Evolutionary conservation across 2,888 invertebrate genomes (phyloP).

Genomic region (Drosophila kanekoi): DNA sequence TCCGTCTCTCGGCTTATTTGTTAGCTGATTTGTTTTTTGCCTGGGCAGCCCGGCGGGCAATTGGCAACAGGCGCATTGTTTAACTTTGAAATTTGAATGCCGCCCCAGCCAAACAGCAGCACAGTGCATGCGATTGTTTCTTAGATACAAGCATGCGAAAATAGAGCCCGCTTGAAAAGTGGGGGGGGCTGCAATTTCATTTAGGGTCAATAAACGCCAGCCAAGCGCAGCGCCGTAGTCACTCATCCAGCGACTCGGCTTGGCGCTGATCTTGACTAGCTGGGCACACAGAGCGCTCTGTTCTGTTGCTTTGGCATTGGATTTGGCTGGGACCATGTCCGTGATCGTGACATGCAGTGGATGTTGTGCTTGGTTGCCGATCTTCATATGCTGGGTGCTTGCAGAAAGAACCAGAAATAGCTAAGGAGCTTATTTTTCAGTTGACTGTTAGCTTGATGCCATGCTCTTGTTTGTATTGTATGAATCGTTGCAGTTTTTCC

Average conservation of each 20-base stretch:
- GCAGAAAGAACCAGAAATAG: conserved; percentile 28
- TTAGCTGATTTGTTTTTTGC: conserved; percentile 48
- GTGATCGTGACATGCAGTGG: conserved; percentile 54
- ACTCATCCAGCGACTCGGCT: conserved; percentile 47
- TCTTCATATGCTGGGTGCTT: conserved; percentile 18
- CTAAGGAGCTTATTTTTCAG: conserved; percentile 1
- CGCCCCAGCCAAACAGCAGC: conserved; percentile 7
- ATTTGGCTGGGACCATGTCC: conserved; percentile 21
- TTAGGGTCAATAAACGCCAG: conserved; percentile 81
- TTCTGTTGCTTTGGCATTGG: conserved; percentile 1
- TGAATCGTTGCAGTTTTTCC: background rate
- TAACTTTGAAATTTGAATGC: conserved; percentile 69
- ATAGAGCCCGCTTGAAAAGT: conserved; percentile 1
- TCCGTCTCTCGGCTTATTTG: conserved; percentile 33
- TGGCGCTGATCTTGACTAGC: conserved; percentile 40
- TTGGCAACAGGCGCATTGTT: conserved; percentile 54
- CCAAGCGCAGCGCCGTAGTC: conserved; percentile 46
- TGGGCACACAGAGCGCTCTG: conserved; percentile 7
- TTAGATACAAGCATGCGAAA: conserved; percentile 47
- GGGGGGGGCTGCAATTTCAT: conserved; percentile 59
- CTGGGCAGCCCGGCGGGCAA: conserved; percentile 13
- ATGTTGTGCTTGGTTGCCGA: conserved; percentile 50
- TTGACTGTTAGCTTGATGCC: conserved; percentile 8
- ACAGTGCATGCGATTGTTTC: conserved; percentile 59
- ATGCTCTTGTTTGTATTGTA: background rate